Evolutionary conservation across 2,797 vertebrate genomes (phyloP).

Genomic region (Paratrypauchen microcephalus): DNA sequence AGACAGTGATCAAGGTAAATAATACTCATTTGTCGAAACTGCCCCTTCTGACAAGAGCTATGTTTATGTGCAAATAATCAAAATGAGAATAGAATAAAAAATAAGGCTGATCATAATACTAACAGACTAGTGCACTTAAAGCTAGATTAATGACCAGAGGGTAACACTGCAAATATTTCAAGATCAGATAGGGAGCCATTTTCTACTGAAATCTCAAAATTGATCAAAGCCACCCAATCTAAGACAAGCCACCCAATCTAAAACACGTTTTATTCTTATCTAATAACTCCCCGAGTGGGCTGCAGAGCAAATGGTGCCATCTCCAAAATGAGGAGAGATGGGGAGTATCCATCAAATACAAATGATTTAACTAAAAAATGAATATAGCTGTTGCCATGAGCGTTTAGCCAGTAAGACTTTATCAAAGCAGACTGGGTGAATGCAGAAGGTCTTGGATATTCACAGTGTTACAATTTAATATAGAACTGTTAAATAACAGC

Average conservation of each 20-base stretch:
- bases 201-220: conserved; percentile 17
- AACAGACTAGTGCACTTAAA: conserved; percentile 15
- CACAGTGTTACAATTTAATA: not conserved
- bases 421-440: not conserved
- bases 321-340: conserved; percentile 16
- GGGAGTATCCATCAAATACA: not conserved
- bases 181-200: conserved; percentile 13
- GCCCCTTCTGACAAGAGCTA: not conserved
- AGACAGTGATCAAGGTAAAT: not conserved
- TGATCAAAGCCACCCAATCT: conserved; percentile 23
- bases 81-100: not conserved
- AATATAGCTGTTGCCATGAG: conserved; percentile 5
- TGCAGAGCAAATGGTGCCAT: conserved; percentile 8
- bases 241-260: conserved; percentile 24
- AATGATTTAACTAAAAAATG: conserved; percentile 12
- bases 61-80: not conserved
- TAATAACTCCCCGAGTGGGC: conserved; percentile 35
- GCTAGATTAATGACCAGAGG: conserved; percentile 22
- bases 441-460: not conserved
- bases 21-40: not conserved
- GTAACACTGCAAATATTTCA: conserved; percentile 13
- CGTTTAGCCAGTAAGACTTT: not conserved
- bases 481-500: not conserved
- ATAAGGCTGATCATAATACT: conserved; percentile 6
- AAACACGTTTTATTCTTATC: conserved; percentile 24